Base-by-base conservation (phyloP, 2,888 invertebrate species). In the Amphipoea oculea region DNA sequence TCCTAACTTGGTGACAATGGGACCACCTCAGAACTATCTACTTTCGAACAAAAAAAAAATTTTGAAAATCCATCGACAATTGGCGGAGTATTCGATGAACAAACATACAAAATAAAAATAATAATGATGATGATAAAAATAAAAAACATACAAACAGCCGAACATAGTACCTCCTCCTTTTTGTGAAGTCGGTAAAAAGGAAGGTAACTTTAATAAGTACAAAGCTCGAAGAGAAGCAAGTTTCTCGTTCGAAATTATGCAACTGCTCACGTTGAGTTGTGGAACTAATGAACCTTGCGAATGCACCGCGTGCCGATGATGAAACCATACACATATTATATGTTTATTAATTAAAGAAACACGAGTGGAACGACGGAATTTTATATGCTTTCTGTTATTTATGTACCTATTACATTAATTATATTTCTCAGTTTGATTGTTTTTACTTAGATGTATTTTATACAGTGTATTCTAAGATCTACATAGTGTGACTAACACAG, bases 331-430 rank as follows among this genome's bases (percentile, higher is more conserved):
- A 66, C n/a, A 40, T 60, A 36, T 36, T 36, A 60, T 69, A n/a
- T 68, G 57, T 82, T 86, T 67, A n/a, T 71, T 84, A 78, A 86
- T 78, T 83, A 69, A 77, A 65, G 14, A 45, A 84, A 86, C 20
- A 40, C 36, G 36, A 70, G 48, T 6, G 11, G 12, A 40, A 12
- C 4, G 23, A 20, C 7, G n/a, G 60, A 17, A 65, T 48, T 40
- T 70, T 14, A n/a, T 48, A 57, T 67, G 62, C 5, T 54, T 66
- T 70, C 29, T 54, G 54, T 51, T 36, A 51, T 40, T n/a, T 20
- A 7, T 1, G 20, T n/a, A n/a, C n/a, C n/a, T n/a, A 14, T 60
- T 29, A 5, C 23, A 72, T 45, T 14, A 54, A 54, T n/a, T n/a
- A n/a, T n/a, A 14, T 23, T 29, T 2, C 4, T 4, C 5, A 17